Conservation (phyloP, 2,888 invertebrate genomes). For the Piscicola geometra region DNA sequence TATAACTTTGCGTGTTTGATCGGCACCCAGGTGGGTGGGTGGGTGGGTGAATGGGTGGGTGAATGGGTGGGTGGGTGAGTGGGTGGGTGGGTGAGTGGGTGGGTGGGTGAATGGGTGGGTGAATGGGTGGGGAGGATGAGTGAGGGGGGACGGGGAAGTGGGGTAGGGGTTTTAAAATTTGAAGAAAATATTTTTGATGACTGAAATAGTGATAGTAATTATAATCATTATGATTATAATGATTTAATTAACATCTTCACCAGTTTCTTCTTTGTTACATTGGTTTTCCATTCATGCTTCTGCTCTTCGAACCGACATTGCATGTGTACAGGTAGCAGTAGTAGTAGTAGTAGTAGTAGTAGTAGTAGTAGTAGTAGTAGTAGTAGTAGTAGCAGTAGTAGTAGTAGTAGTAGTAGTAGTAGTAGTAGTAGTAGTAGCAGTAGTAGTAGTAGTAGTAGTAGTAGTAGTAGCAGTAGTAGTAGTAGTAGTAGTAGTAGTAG, state of each 20-base stretch:
- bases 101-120: background rate
- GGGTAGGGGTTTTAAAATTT: background rate
- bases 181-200: background rate
- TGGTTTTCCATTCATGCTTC: slow-evolving; percentile 83
- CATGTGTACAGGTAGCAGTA: slow-evolving; percentile 68
- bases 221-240: slow-evolving; percentile 66
- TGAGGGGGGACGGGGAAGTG: background rate
- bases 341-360: background rate
- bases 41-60: background rate
- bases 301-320: slow-evolving; percentile 75
- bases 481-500: no score
- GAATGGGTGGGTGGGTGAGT: background rate
- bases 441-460: background rate
- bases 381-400: background rate
- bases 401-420: no score
- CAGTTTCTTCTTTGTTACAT: slow-evolving; percentile 80
- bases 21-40: background rate
- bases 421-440: background rate
- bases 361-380: background rate
- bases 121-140: background rate
- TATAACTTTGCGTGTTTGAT: background rate
- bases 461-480: no score
- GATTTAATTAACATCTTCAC: slow-evolving; percentile 75
- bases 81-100: background rate
- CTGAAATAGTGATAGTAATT: background rate